These are phyloP conservation scores for Synanthedon myopaeformis DNA, from an alignment of 2,888 invertebrate species.

Conservation along the genomic window DNA sequence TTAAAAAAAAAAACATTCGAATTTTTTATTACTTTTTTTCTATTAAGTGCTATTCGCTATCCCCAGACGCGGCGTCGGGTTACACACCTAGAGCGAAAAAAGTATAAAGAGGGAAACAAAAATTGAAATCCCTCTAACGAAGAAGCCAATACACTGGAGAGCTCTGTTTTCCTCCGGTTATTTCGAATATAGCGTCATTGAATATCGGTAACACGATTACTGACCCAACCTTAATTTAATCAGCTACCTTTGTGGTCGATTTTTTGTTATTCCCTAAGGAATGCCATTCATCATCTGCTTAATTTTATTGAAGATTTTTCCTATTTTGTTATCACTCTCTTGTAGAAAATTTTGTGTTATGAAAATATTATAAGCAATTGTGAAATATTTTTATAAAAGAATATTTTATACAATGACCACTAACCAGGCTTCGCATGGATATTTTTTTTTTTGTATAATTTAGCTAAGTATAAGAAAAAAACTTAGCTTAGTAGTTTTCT, in stretches of 20 bases:
- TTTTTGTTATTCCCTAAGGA: slow-evolving; percentile 36
- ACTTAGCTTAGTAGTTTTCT: too few relatives aligned
- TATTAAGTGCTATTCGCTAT: slow-evolving; percentile 55
- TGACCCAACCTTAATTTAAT: slow-evolving; percentile 67
- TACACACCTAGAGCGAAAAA: slow-evolving; percentile 55
- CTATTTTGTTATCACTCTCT: too few relatives aligned
- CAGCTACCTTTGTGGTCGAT: slow-evolving; percentile 40
- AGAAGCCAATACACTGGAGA: slow-evolving; percentile 58
- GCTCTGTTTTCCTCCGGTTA: slow-evolving; percentile 55
- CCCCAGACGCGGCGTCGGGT: slow-evolving; percentile 47
- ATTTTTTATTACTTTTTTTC: slow-evolving; percentile 51
- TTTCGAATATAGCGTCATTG: slow-evolving; percentile 58
- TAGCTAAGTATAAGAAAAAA: too few relatives aligned
- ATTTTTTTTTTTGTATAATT: too few relatives aligned
- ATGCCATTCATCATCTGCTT: background rate
- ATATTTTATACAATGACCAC: too few relatives aligned
- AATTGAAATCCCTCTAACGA: slow-evolving; percentile 66
- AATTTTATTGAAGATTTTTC: too few relatives aligned
- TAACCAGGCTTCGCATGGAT: too few relatives aligned
- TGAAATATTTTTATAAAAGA: too few relatives aligned
- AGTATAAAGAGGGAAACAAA: slow-evolving; percentile 21
- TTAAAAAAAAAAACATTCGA: background rate
- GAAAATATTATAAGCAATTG: too few relatives aligned
- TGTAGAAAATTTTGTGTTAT: too few relatives aligned
- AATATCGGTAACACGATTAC: slow-evolving; percentile 67